Evolutionary conservation across 2,113 vertebrate genomes (phyloP).

Genomic region (Blennius ocellaris): DNA sequence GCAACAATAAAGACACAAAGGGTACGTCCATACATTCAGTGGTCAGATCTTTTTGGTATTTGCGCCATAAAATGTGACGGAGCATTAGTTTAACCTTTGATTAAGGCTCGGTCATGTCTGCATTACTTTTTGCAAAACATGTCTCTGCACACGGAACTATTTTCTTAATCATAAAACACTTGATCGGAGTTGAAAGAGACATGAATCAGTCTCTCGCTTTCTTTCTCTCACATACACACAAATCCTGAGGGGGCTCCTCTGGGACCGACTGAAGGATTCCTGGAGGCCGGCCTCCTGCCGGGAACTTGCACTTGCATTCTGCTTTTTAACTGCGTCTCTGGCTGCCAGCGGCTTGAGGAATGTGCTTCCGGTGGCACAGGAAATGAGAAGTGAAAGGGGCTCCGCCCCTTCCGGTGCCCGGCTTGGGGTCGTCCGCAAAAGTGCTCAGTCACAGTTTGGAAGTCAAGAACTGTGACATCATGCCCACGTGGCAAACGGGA

Average conservation of each 20-base stretch:
- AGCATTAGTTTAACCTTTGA: conserved; percentile 4
- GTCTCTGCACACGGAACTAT: not conserved
- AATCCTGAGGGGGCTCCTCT: conserved; percentile 11
- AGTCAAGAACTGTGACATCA: conserved; percentile 60
- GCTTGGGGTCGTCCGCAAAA: conserved; percentile 43
- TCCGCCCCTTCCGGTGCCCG: conserved; percentile 50
- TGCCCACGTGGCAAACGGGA: not conserved
- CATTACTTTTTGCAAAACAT: not conserved
- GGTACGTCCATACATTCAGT: not conserved
- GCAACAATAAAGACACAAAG: conserved; percentile 4
- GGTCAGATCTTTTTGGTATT: conserved; percentile 3
- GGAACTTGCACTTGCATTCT: conserved; percentile 47
- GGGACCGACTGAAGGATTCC: conserved; percentile 44
- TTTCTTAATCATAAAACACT: no score
- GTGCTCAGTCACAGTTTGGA: conserved; percentile 61
- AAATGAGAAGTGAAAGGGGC: conserved; percentile 61
- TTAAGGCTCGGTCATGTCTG: not conserved
- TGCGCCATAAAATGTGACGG: conserved; percentile 3
- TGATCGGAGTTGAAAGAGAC: conserved; percentile 6
- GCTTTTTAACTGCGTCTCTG: conserved; percentile 32
- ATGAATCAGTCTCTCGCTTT: no score
- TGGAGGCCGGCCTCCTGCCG: conserved; percentile 36
- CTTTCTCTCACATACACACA: conserved; percentile 4
- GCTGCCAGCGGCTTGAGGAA: conserved; percentile 55
- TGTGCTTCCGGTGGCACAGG: conserved; percentile 72